Evolutionary conservation across 2,113 vertebrate species (phyloP), one percentile per base, ranked within the genome.

Genomic region (Sturnira hondurensis): DNA sequence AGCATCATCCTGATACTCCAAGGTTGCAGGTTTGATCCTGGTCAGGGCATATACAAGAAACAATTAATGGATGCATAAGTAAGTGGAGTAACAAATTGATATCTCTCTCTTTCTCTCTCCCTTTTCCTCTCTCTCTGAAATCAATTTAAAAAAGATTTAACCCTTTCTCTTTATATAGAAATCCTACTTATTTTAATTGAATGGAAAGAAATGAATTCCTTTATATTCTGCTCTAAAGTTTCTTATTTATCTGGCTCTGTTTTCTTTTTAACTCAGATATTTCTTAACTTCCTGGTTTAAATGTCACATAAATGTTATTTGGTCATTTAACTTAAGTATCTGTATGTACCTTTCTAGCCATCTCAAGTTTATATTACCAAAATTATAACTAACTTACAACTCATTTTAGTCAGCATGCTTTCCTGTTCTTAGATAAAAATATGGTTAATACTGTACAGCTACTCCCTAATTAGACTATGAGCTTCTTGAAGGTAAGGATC

Each of bases 281-380:
- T 91, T 95, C 28, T 87, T 96, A 17, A 93, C 10, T n/a, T 71
- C 1, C 28, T 68, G 41, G 15, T n/a, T 95, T 92, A 89, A 77
- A 92, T 22, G 0, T 74, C 36, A 16, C 58, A 61, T 80, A 91
- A 45, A 47, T 82, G 43, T 74, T 93, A 52, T 50, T 73, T 82
- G 10, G 43, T 94, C 17, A 19, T 86, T 86, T 89, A 94, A 71
- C 68, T 65, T 89, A 83, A 82, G 1, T 93, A 80, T 83, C n/a
- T 87, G 4, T 85, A 11, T 93, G 26, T 86, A 33, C 22, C 26
- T 91, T 0, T 63, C 7, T 90, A 54, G 14, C n/a, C 63, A 73
- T 93, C 91, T 71, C 43, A 54, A 36, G 11, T 45, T 76, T 89
- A 50, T 83, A 47, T 61, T 83, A 74, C 38, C 38, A 61, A 87